Evolutionary conservation across 2,113 vertebrate species (phyloP).

Genomic region (Vimba vimba): DNA sequence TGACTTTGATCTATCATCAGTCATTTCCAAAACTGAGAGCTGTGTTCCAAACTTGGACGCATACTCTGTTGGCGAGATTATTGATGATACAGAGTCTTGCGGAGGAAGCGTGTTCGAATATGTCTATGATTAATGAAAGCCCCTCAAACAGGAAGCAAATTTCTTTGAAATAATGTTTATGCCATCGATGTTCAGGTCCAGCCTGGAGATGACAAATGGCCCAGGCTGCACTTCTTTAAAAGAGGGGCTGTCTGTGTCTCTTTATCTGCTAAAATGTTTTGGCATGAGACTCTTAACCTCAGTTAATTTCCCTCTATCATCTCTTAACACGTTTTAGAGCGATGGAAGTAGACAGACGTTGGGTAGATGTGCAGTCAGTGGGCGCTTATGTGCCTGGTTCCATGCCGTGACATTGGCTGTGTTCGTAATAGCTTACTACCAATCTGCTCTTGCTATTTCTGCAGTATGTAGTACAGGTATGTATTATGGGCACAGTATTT

Average conservation of each 20-base stretch:
- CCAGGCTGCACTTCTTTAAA: slow-evolving; percentile 38
- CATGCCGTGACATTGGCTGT: not conserved
- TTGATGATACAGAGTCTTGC: slow-evolving; percentile 41
- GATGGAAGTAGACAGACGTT: not conserved
- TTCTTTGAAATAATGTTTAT: slow-evolving; percentile 53
- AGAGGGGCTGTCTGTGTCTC: slow-evolving; percentile 25
- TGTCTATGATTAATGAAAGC: slow-evolving; percentile 55
- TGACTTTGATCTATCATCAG: slow-evolving; percentile 19
- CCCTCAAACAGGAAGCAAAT: slow-evolving; percentile 36
- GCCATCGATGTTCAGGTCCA: slow-evolving; percentile 30
- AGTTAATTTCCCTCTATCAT: slow-evolving; percentile 16
- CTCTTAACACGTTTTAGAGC: not conserved
- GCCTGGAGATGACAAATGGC: slow-evolving; percentile 25
- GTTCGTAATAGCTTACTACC: not conserved
- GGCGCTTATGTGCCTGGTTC: not conserved
- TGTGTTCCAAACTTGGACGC: slow-evolving; percentile 52
- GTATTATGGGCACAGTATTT: not conserved
- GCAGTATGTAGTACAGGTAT: not conserved
- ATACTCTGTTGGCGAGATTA: slow-evolving; percentile 48
- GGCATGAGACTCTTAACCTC: slow-evolving; percentile 36
- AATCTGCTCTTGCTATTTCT: not conserved
- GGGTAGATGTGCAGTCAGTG: slow-evolving; percentile 7
- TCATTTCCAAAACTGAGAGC: slow-evolving; percentile 29
- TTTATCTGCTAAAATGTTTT: slow-evolving; percentile 46
- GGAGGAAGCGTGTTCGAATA: slow-evolving; percentile 30